Percentiles rank a stretch among this genome's conserved stretches.
Conservation (phyloP, 1,140 invertebrate species). For the Nixonia krombeini region DNA sequence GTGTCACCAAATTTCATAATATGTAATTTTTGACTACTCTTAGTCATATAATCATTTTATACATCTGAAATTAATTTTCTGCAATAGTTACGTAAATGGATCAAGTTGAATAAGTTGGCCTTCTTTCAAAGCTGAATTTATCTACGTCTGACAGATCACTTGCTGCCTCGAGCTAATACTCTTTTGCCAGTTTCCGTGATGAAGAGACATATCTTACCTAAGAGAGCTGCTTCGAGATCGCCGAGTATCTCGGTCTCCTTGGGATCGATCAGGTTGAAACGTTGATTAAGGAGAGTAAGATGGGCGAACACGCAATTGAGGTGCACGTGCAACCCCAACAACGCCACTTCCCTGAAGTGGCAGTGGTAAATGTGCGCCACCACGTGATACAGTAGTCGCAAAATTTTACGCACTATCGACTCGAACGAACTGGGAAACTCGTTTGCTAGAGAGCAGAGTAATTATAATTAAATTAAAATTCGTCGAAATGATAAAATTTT, state of each 20-base stretch:
- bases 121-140: no score
- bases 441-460: conserved; percentile 77
- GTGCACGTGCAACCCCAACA: conserved; percentile 93
- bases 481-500: conserved; percentile 1
- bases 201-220: conserved; percentile 54
- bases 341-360: conserved; percentile 95
- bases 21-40: no score
- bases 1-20: no score
- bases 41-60: no score
- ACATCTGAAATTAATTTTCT: no score
- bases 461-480: conserved; percentile 13
- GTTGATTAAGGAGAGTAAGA: conserved; percentile 91
- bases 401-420: conserved; percentile 94
- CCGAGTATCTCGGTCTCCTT: conserved; percentile 96
- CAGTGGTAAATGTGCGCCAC: conserved; percentile 98
- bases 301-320: conserved; percentile 97
- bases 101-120: no score
- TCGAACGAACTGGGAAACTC: conserved; percentile 96
- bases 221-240: conserved; percentile 84
- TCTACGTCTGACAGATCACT: no score
- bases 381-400: conserved; percentile 96
- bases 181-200: not conserved
- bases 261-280: conserved; percentile 93
- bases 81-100: no score
- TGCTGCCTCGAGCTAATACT: not conserved